Evolutionary conservation across 1,140 invertebrate genomes (phyloP).

Genomic region (Goniozus legneri): DNA sequence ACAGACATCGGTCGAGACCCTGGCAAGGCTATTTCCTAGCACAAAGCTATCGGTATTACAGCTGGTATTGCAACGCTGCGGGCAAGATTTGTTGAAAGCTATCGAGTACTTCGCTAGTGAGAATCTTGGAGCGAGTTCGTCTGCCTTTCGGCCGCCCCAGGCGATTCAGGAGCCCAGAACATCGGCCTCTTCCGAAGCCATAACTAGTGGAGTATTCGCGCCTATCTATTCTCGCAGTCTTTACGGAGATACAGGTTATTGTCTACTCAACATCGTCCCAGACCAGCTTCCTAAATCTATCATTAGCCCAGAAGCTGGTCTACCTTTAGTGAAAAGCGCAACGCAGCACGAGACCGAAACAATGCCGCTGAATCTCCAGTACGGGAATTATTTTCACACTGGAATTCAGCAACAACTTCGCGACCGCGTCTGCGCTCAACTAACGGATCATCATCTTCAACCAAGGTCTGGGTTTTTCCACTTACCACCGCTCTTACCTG

Average conservation of each 20-base stretch:
- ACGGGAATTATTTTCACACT: conserved; percentile 36
- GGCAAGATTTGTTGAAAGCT: conserved; percentile 78
- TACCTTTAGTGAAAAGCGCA: conserved; percentile 18
- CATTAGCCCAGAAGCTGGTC: conserved; percentile 1
- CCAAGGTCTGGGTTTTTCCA: conserved; percentile 35
- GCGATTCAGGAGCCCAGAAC: conserved; percentile 5
- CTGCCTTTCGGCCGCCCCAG: conserved; percentile 35
- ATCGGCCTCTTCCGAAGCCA: neutral
- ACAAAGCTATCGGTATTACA: conserved; percentile 84
- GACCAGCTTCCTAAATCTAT: conserved; percentile 24
- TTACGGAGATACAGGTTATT: conserved; percentile 36
- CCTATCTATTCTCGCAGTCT: conserved; percentile 34
- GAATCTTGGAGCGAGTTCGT: conserved; percentile 23
- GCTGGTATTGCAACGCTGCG: conserved; percentile 79
- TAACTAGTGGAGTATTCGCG: conserved; percentile 14
- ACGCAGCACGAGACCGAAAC: conserved; percentile 22
- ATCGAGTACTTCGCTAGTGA: conserved; percentile 64
- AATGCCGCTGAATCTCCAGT: conserved; percentile 31
- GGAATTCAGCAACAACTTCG: conserved; percentile 31
- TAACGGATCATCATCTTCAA: conserved; percentile 18
- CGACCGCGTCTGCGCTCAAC: conserved; percentile 29
- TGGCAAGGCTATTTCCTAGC: conserved; percentile 81
- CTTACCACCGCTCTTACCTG: conserved; percentile 40
- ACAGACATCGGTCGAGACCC: conserved; percentile 74
- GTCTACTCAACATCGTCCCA: conserved; percentile 39